Conservation (phyloP, 2,113 vertebrate species). For the Callithrix jacchus region DNA sequence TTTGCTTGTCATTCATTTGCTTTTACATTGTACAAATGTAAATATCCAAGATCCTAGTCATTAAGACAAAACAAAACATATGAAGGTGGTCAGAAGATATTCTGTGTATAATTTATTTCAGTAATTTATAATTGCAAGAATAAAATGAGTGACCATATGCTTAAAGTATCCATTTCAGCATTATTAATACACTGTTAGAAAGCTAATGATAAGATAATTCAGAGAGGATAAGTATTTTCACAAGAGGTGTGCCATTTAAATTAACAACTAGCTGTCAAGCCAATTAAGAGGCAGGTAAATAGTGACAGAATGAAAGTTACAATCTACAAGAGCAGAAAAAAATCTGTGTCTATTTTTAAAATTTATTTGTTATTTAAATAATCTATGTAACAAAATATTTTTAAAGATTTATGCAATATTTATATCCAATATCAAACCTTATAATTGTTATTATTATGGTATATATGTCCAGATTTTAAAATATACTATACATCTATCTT, state of each 20-base stretch:
- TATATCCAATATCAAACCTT: background rate
- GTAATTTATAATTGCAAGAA: background rate
- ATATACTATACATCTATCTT: background rate
- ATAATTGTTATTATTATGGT: background rate
- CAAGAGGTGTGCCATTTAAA: background rate
- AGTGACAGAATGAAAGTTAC: background rate
- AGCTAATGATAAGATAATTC: background rate
- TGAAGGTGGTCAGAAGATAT: background rate
- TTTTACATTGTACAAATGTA: background rate
- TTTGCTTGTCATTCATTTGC: background rate
- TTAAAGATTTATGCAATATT: background rate
- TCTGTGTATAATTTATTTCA: background rate
- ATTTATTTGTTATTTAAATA: background rate
- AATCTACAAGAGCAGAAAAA: background rate
- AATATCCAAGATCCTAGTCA: background rate
- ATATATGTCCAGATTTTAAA: background rate
- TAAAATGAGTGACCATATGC: background rate
- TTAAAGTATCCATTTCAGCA: background rate
- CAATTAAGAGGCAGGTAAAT: background rate
- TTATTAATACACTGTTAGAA: background rate
- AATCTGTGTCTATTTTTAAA: too few species aligned
- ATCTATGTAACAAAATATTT: background rate
- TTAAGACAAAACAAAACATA: background rate
- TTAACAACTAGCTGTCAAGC: background rate
- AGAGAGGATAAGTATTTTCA: background rate